A percentile compares a stretch with the other conserved stretches of the same genome.
These are phyloP conservation scores for Pitangus sulphuratus DNA, from an alignment of 2,797 vertebrate genomes.

Conservation along the genomic window DNA sequence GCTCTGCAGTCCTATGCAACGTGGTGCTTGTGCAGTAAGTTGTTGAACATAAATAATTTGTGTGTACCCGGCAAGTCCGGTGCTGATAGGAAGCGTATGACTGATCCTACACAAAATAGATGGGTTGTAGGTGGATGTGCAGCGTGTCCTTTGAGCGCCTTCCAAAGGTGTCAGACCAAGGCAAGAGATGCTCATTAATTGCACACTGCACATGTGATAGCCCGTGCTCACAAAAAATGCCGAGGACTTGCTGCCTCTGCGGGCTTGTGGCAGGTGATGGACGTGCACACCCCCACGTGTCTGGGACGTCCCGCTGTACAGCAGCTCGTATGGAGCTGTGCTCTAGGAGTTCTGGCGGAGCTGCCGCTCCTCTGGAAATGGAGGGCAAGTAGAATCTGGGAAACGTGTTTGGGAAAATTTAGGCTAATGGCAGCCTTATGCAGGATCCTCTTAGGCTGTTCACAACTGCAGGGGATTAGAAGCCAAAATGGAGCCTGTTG, in stretches of 20 bases:
- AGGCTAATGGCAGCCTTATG: neutral
- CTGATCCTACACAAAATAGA: neutral
- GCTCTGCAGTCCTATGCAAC: neutral
- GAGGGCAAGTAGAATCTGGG: neutral
- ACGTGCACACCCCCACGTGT: accelerated
- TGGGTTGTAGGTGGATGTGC: neutral
- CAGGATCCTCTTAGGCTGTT: neutral
- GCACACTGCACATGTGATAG: neutral
- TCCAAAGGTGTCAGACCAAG: neutral
- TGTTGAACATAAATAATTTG: neutral
- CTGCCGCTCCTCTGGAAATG: neutral
- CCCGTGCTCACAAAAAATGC: neutral
- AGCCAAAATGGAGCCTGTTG: neutral
- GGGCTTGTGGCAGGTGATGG: neutral
- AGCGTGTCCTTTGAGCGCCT: neutral
- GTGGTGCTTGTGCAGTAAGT: neutral
- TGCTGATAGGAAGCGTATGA: neutral
- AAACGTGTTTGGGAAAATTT: neutral
- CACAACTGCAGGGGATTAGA: neutral
- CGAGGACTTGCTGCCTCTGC: accelerated
- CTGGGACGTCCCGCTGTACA: accelerated
- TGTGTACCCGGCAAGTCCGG: neutral
- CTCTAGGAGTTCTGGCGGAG: neutral
- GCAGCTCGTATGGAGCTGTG: neutral
- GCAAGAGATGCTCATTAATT: neutral